These are phyloP conservation scores for Glyptemys insculpta DNA, from an alignment of 2,797 vertebrate genomes.

Conservation along the genomic window DNA sequence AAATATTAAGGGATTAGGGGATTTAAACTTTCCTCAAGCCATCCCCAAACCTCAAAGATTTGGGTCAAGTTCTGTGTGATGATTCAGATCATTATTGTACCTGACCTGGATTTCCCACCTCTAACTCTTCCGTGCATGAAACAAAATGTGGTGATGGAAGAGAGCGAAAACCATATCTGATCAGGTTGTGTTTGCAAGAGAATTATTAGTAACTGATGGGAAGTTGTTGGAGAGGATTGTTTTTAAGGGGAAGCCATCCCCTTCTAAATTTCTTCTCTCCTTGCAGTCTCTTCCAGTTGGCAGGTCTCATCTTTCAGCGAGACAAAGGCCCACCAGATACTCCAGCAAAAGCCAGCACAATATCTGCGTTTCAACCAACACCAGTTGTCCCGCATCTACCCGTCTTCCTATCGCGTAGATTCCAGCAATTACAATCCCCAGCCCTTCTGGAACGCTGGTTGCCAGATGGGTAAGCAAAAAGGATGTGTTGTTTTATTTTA, in stretches of 20 bases:
- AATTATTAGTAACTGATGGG: background rate
- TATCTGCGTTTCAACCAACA: slow-evolving; percentile 95
- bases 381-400: slow-evolving; percentile 96
- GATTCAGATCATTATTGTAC: background rate
- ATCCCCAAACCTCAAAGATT: background rate
- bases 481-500: fast-evolving
- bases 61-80: background rate
- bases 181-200: background rate
- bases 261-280: background rate
- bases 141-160: background rate
- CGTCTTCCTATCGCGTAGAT: slow-evolving; percentile 95
- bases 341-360: slow-evolving; percentile 91
- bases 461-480: slow-evolving; percentile 90
- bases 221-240: background rate
- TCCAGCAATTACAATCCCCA: slow-evolving; percentile 99
- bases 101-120: background rate
- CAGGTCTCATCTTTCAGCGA: slow-evolving; percentile 98
- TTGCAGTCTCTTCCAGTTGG: slow-evolving; percentile 89
- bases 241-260: background rate
- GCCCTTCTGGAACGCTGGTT: slow-evolving; percentile 97
- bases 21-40: background rate
- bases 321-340: slow-evolving; percentile 95
- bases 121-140: background rate
- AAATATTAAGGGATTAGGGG: background rate
- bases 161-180: background rate